Evolutionary conservation across 2,888 invertebrate species (phyloP).

Genomic region (Aphidius colemani): DNA sequence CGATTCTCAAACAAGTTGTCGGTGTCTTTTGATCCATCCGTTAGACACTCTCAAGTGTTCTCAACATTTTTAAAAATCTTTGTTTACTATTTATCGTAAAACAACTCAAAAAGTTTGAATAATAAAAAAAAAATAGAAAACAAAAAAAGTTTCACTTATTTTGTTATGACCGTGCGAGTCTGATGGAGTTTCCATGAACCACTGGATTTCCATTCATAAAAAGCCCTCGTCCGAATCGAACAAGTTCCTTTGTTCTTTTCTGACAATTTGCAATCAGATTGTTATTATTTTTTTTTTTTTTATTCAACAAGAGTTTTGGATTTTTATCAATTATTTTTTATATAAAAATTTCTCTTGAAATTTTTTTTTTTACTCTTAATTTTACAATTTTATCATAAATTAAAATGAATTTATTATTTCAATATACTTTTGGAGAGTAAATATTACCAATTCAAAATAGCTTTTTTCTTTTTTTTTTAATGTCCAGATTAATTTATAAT

Average conservation of each 20-base stretch:
- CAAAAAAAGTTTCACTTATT: background rate
- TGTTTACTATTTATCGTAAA: too few relatives aligned
- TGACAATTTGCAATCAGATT: background rate
- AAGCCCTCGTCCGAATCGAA: slow-evolving; percentile 37
- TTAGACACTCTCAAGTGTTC: too few relatives aligned
- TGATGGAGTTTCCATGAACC: slow-evolving; percentile 27
- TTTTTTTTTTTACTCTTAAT: background rate
- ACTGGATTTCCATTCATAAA: slow-evolving; percentile 25
- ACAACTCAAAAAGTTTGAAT: background rate
- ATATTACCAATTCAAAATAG: too few relatives aligned
- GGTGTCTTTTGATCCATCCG: slow-evolving; percentile 39
- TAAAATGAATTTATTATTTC: too few relatives aligned
- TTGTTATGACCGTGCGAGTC: slow-evolving; percentile 18
- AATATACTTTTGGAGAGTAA: too few relatives aligned
- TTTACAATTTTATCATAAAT: too few relatives aligned
- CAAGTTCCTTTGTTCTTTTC: slow-evolving; percentile 36
- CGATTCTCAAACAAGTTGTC: slow-evolving; percentile 42
- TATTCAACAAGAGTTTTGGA: background rate
- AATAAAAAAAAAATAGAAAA: background rate
- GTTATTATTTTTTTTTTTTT: background rate
- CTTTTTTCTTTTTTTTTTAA: too few relatives aligned
- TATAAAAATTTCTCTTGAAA: too few relatives aligned
- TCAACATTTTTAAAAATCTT: too few relatives aligned
- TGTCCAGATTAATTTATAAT: slow-evolving; percentile 8
- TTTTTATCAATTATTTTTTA: background rate